phyloP scores from a whole-genome alignment of 1,140 invertebrate genomes.

The Trypoxylus dichotomus region DNA sequence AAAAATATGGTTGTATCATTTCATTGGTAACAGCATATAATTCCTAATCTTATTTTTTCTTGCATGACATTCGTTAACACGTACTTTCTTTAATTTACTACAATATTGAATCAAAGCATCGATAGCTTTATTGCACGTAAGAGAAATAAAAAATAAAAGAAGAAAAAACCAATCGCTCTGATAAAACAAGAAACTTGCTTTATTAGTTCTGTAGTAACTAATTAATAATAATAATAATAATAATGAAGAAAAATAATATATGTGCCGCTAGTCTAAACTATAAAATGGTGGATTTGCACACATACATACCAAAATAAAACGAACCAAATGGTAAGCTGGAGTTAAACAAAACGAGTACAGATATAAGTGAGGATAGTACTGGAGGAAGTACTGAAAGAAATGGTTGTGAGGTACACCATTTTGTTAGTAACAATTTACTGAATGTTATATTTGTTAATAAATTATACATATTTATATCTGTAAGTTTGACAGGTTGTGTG shows the following conservation, averaged over 20 bases:
- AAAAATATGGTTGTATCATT: too few relatives aligned
- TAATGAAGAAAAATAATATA: slow-evolving; percentile 44
- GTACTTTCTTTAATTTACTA: too few relatives aligned
- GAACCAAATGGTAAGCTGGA: slow-evolving; percentile 36
- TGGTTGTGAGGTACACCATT: slow-evolving; percentile 39
- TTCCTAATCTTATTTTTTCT: too few relatives aligned
- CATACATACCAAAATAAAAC: slow-evolving; percentile 19
- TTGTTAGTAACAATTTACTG: slow-evolving; percentile 45
- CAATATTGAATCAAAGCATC: not conserved
- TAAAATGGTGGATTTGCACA: slow-evolving; percentile 32
- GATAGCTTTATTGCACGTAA: not conserved
- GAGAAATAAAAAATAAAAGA: not conserved
- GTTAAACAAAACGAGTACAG: too few relatives aligned
- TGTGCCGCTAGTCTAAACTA: slow-evolving; percentile 49
- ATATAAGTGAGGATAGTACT: too few relatives aligned
- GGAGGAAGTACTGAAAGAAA: not conserved
- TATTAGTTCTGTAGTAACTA: slow-evolving; percentile 51
- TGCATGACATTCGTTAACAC: too few relatives aligned
- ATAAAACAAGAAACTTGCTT: slow-evolving; percentile 43
- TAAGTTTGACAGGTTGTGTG: slow-evolving; percentile 34
- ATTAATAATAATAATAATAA: slow-evolving; percentile 40
- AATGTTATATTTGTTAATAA: slow-evolving; percentile 54
- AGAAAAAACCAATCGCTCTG: slow-evolving; percentile 34
- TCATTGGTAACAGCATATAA: too few relatives aligned
- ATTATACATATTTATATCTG: slow-evolving; percentile 51